Evolutionary conservation across 2,113 vertebrate genomes (phyloP), one percentile per base, ranked within the genome.

Genomic region (Phoxinus phoxinus): DNA sequence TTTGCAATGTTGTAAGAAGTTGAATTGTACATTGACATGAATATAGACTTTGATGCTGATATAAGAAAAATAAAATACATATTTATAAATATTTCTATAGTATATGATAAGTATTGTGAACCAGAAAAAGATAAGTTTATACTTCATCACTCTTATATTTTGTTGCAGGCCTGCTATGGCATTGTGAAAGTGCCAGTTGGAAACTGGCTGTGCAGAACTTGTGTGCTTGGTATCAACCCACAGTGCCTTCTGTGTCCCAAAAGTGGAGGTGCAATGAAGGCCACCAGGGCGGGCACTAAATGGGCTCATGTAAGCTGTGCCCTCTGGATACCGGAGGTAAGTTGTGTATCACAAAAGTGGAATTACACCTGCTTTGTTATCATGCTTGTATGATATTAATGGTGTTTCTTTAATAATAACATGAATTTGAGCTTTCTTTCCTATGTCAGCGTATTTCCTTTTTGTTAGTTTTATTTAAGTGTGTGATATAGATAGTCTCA

Each of bases 291-390:
- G 1, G 98, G 97, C 48, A 97, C 95, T 85, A 98, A 97, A 91
- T 99, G 98, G 98, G 97, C 97, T 5, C 98, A 99, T 13, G 98
- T 99, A 32, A 99, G 98, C 94, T 99, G 98, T 90, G 97, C 98
- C 65, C 96, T 99, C 78, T 99, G 98, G 98, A 99, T 99, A 90
- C 98, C 98, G 27, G 98, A 99, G 96, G 98, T 99, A 94, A 92
- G 79, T 25, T 5, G 4, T 30, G 9, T 44, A 10, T 23, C 23
- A 19, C 32, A 65, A 53, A 30, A 35, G 41, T 73, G 51, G 10
- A 44, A 30, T 85, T 17, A 81, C 21, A 27, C 27, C 41, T 27
- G 1, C 21, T 30, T 56, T 69, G 13, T 51, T 19, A 21, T 69
- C 67, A 19, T 25, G 23, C 6, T 23, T 59, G n/a, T 44, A 80